Evolutionary conservation across 2,888 invertebrate species (phyloP), one percentile per base, ranked within the genome.

Genomic region (Gari tellinella): DNA sequence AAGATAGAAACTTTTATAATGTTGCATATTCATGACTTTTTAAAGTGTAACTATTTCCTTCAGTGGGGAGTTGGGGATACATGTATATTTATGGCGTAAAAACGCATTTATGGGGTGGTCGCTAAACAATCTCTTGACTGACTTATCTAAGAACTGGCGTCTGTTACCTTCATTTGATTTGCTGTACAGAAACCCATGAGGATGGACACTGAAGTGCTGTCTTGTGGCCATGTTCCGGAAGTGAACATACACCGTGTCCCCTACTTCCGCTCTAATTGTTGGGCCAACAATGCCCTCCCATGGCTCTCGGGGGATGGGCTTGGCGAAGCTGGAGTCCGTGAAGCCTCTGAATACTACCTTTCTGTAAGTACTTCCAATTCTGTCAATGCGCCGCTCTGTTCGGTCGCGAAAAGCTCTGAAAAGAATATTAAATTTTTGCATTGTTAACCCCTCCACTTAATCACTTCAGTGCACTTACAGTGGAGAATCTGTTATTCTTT

Each of bases 251-350:
- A 84, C 38, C 4, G 45, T 57, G 23, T 84, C 84, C 0, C 76
- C 81, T 0, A 72, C 64, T 48, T 84, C 81, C 3, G 64, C 82
- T 37, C 61, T 56, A 15, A 84, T 62, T 7, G 66, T 41, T 3
- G 84, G 84, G 8, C 84, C 84, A 7, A 84, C 25, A 41, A 72
- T 48, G 21, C 82, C 82, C 53, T 64, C 49, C 79, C 81, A 80
- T 2, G 46, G 26, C 1, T 79, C 72, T 17, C 55, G 58, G 10
- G 57, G 61, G 15, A 80, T 57, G 17, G 63, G 55, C 15, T 48
- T 19, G 0, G 56, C 61, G 49, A 66, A 84, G 1, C 66, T 45
- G 2, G 14, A 43, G 49, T 81, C 81, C 0, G 77, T 81, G 46
- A 64, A 84, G 41, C 62, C 66, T 19, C 66, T 70, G 48, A 69